Evolutionary conservation across 2,888 invertebrate genomes (phyloP), one percentile per base, ranked within the genome.

Genomic region (Andrena hattorfiana): DNA sequence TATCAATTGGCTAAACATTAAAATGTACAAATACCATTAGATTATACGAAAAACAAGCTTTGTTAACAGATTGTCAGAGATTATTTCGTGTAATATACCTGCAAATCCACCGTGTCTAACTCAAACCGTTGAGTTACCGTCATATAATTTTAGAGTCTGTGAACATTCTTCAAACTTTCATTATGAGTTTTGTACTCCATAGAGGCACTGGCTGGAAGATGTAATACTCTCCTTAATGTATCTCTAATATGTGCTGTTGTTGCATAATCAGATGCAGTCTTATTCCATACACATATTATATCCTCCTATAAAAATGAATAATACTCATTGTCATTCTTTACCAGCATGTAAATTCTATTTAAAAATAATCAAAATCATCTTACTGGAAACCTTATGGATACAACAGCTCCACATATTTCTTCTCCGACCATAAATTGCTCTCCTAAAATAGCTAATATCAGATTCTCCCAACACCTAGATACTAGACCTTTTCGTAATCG

Each of bases 351-450:
- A 49, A 7, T 10, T 51, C 3, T 67, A 26, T 6, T 60, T 59
- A 35, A 51, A 68, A 13, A 1, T 30, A 32, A 67, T 32, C 63
- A 66, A 63, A 73, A 48, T 42, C 16, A 72, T 60, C 85, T 90
- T 92, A 97, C 97, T 96, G 97, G 98, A 95, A 97, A 98, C 92
- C 99, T 96, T 89, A 99, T 97, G 73, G 99, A 99, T 90, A 99
- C 97, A 85, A 99, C 99, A 84, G 99, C 97, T 20, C 99, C 99
- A 95, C 99, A 99, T 91, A 99, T 98, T 95, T 99, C 99, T 90
- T 98, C 97, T 23, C 99, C 99, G 56, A 99, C 99, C 96, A 99
- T 98, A 95, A 99, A 99, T 95, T 99, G 99, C 94, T 99, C 99
- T 4, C 99, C 99, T 89, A 99, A 95, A 97, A 99, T 98, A 83